Evolutionary conservation across 2,888 invertebrate genomes (phyloP).

Genomic region (Phyto melanocephala): DNA sequence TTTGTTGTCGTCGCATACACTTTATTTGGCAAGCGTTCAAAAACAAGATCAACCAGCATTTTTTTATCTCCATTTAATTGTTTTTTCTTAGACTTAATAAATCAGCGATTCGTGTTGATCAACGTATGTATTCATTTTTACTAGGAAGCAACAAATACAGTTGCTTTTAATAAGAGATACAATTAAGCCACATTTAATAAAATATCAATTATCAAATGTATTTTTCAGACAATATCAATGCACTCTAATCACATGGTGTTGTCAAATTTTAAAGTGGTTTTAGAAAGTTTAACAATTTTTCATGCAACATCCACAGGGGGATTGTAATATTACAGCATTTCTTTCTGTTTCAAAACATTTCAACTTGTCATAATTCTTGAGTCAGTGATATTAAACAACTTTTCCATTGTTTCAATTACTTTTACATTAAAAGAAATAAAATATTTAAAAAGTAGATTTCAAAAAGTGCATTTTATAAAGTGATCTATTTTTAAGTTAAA

Average conservation of each 20-base stretch:
- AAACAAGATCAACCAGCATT: no score
- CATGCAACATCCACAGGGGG: neutral
- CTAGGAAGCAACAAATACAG: neutral
- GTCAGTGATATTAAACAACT: slow-evolving; percentile 31
- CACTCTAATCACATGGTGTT: neutral
- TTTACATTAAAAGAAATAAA: neutral
- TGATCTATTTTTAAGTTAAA: slow-evolving; percentile 25
- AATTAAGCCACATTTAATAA: neutral
- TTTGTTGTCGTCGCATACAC: no score
- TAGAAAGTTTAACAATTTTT: slow-evolving; percentile 2
- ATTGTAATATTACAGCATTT: neutral
- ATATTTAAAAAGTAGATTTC: no score
- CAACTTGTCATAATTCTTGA: slow-evolving; percentile 44
- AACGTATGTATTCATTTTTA: no score
- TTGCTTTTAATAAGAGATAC: neutral
- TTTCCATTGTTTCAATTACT: neutral
- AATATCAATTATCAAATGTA: slow-evolving; percentile 17
- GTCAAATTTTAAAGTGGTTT: neutral
- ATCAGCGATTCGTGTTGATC: no score
- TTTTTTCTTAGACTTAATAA: no score
- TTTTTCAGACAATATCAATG: neutral
- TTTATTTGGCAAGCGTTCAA: no score
- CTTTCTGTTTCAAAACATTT: neutral
- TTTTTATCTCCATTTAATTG: no score
- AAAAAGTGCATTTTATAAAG: slow-evolving; percentile 15